These are phyloP conservation scores for Remorina albescens DNA, from an alignment of 2,797 vertebrate genomes.

Conservation along the genomic window DNA sequence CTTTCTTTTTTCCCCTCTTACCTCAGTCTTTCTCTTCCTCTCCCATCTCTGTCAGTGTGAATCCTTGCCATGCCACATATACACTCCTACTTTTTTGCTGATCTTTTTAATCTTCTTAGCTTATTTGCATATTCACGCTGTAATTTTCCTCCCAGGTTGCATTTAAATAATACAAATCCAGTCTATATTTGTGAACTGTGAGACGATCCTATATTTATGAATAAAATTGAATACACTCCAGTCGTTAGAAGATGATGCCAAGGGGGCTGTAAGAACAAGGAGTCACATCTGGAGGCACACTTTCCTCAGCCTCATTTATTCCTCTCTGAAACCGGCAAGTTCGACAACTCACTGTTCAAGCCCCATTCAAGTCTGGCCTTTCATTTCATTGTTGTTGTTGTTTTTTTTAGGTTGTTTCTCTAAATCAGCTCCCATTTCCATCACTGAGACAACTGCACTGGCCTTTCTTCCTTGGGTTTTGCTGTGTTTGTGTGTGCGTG, in stretches of 20 bases:
- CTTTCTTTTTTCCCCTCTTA: slow-evolving; percentile 15
- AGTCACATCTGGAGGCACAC: slow-evolving; percentile 85
- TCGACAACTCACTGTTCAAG: slow-evolving; percentile 24
- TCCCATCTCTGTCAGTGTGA: slow-evolving; percentile 33
- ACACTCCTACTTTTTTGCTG: slow-evolving; percentile 68
- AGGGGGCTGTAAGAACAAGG: slow-evolving; percentile 77
- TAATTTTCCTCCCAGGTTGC: slow-evolving; percentile 84
- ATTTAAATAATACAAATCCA: slow-evolving; percentile 87
- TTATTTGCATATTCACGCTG: slow-evolving; percentile 83
- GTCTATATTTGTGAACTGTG: slow-evolving; percentile 85
- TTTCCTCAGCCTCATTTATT: slow-evolving; percentile 80
- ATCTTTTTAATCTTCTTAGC: slow-evolving; percentile 85
- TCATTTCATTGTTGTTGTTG: slow-evolving; percentile 20
- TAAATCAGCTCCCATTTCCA: slow-evolving; percentile 25
- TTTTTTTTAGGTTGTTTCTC: slow-evolving; percentile 2
- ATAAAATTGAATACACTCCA: slow-evolving; percentile 85
- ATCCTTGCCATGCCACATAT: slow-evolving; percentile 56
- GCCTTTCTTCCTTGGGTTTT: slow-evolving; percentile 1
- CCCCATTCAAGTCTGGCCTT: slow-evolving; percentile 23
- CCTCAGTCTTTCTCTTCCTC: slow-evolving; percentile 7
- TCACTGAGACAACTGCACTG: not conserved
- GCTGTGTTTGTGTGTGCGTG: not conserved
- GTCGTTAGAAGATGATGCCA: slow-evolving; percentile 83
- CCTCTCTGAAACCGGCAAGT: slow-evolving; percentile 66
- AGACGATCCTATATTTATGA: slow-evolving; percentile 84